These are phyloP conservation scores for Dugesia japonica DNA, from an alignment of 2,888 invertebrate species.

Conservation along the genomic window DNA sequence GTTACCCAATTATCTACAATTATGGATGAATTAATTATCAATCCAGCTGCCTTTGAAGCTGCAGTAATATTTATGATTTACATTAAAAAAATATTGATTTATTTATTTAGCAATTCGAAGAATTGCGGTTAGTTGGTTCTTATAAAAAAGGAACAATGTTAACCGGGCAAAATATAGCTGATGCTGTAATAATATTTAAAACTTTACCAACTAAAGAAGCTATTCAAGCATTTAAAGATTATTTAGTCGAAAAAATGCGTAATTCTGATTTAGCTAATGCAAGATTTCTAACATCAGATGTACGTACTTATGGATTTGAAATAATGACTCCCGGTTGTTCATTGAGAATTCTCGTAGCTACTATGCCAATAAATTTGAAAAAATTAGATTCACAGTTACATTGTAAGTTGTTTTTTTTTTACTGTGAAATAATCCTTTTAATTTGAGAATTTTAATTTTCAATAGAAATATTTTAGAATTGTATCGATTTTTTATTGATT, in stretches of 20 bases:
- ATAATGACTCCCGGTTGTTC: slow-evolving; percentile 55
- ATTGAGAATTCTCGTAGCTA: slow-evolving; percentile 76
- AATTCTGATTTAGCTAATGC: slow-evolving; percentile 50
- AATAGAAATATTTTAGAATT: too few relatives aligned
- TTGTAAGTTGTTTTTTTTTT: slow-evolving; percentile 42
- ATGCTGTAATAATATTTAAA: slow-evolving; percentile 85
- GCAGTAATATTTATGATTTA: slow-evolving; percentile 73
- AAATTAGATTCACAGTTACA: slow-evolving; percentile 75
- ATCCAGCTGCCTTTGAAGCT: slow-evolving; percentile 78
- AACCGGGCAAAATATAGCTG: slow-evolving; percentile 79
- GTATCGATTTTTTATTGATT: too few relatives aligned
- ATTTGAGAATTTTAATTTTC: too few relatives aligned
- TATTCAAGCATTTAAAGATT: slow-evolving; percentile 72
- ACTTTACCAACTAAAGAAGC: slow-evolving; percentile 79
- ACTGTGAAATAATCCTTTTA: too few relatives aligned
- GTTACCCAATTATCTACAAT: slow-evolving; percentile 86
- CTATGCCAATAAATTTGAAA: slow-evolving; percentile 75
- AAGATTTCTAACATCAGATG: slow-evolving; percentile 34
- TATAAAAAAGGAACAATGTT: slow-evolving; percentile 96
- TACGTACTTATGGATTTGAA: slow-evolving; percentile 30
- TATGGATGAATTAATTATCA: slow-evolving; percentile 77
- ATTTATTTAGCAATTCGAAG: slow-evolving; percentile 61
- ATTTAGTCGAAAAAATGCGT: slow-evolving; percentile 70
- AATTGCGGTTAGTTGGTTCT: slow-evolving; percentile 85
- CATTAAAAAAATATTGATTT: too few relatives aligned